phyloP scores from a whole-genome alignment of 2,888 invertebrate species.

The Cyaniris semiargus region DNA sequence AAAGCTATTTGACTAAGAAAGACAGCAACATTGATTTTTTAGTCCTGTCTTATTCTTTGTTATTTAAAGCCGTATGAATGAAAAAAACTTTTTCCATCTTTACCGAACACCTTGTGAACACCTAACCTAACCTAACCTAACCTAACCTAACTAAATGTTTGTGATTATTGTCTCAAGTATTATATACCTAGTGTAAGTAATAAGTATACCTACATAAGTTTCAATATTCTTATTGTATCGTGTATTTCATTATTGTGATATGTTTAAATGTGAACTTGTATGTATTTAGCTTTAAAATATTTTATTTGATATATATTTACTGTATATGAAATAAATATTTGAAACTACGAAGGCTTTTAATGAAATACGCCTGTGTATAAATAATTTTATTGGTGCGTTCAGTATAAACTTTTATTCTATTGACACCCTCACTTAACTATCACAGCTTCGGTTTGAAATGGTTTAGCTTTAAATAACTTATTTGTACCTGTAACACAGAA shows the following conservation, averaged over 20 bases:
- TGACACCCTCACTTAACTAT: constrained; percentile 52
- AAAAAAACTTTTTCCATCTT: not conserved
- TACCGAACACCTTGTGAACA: not conserved
- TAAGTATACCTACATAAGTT: not conserved
- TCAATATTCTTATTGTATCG: constrained; percentile 20
- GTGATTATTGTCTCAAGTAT: constrained; percentile 13
- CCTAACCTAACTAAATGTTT: constrained; percentile 14
- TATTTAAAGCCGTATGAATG: not conserved
- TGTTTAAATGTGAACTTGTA: constrained; percentile 27
- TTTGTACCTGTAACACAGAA: constrained; percentile 30
- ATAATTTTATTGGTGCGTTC: constrained; percentile 39
- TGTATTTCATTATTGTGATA: constrained; percentile 27
- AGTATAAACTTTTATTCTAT: constrained; percentile 36
- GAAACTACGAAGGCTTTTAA: not conserved
- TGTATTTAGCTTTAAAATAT: constrained; percentile 14
- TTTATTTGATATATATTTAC: constrained; percentile 30
- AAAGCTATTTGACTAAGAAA: not conserved
- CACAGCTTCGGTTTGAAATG: constrained; percentile 61
- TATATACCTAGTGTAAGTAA: constrained; percentile 10
- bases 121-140: too few relatives aligned
- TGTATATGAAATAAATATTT: constrained; percentile 30
- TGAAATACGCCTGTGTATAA: constrained; percentile 18
- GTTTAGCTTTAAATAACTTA: not conserved
- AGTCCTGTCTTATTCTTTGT: not conserved
- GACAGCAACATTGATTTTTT: not conserved